Percentiles rank a stretch among this genome's conserved stretches.
phyloP scores from a whole-genome alignment of 2,797 vertebrate species.

The Cichlasoma orientale region DNA sequence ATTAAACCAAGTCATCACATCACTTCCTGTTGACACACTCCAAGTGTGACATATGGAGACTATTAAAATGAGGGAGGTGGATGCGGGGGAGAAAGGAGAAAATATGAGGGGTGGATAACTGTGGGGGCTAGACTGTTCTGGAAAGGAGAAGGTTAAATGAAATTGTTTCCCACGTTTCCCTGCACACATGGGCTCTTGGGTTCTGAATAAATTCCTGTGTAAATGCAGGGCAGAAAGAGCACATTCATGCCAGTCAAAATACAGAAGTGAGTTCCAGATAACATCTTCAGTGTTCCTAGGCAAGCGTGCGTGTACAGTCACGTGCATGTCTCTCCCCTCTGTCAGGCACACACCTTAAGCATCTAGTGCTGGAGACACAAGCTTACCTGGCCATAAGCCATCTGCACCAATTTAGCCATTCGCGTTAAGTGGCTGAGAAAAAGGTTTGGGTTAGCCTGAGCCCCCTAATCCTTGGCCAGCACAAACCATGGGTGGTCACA shows the following conservation, averaged over 20 bases:
- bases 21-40: conserved; percentile 76
- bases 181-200: conserved; percentile 53
- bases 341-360: conserved; percentile 43
- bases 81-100: conserved; percentile 31
- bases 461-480: conserved; percentile 73
- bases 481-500: conserved; percentile 79
- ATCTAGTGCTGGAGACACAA: conserved; percentile 41
- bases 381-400: conserved; percentile 72
- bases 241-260: conserved; percentile 59
- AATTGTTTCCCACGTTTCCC: conserved; percentile 75
- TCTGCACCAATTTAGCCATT: conserved; percentile 74
- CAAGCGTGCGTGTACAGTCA: neutral
- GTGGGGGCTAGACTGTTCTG: conserved; percentile 25
- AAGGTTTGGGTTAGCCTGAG: conserved; percentile 73
- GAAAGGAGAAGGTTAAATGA: conserved; percentile 48
- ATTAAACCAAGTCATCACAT: conserved; percentile 66
- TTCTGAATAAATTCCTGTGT: conserved; percentile 64
- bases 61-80: conserved; percentile 55
- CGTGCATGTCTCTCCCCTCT: conserved; percentile 4
- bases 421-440: conserved; percentile 71
- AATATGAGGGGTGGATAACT: conserved; percentile 3
- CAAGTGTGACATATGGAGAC: conserved; percentile 70
- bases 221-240: conserved; percentile 62
- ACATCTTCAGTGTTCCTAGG: conserved; percentile 45
- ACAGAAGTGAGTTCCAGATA: conserved; percentile 55